Evolutionary conservation across 2,888 invertebrate species (phyloP), one percentile per base, ranked within the genome.

Genomic region (Poecilobothrus nobilitatus): DNA sequence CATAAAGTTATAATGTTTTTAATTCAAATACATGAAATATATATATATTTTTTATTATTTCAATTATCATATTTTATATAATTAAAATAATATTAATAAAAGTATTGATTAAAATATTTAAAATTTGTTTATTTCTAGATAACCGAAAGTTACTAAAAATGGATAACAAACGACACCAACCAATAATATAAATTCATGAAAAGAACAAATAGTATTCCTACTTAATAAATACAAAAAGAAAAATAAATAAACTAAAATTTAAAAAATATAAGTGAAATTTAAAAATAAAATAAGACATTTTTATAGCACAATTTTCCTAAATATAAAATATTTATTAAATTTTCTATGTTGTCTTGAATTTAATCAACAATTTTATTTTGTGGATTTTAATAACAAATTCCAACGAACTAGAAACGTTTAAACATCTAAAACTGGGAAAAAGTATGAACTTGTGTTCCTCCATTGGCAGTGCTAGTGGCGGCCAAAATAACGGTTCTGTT

Each of bases 361-460:
- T 12, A 53, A 53, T n/a, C 7, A 41, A 41, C 41, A 12, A 41
- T 18, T 53, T n/a, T 53, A 4, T 18, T 53, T 53, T 53, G 53
- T 12, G 53, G 18, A 53, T 53, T 53, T 53, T 18, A 53, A 53
- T 2, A 53, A 53, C 37, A 53, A 18, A 53, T 53, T 53, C 18
- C 3, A n/a, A 53, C 53, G 53, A 53, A 4, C 20, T n/a, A 27
- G 12, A 33, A 66, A 61, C 18, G 9, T 12, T 53, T 53, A 63
- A 37, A 22, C 64, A 8, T 64, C 22, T 66, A 69, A 72, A 70
- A 67, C 68, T 72, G 69, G 71, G 78, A 76, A 79, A 79, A 81
- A 81, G 79, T 79, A 81, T 81, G 81, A 81, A 81, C 78, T 79
- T 81, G 78, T 81, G 81, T 74, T 80, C 81, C 70, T 80, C 81